Conservation (phyloP, 2,113 vertebrate species). For the Riparia riparia region DNA sequence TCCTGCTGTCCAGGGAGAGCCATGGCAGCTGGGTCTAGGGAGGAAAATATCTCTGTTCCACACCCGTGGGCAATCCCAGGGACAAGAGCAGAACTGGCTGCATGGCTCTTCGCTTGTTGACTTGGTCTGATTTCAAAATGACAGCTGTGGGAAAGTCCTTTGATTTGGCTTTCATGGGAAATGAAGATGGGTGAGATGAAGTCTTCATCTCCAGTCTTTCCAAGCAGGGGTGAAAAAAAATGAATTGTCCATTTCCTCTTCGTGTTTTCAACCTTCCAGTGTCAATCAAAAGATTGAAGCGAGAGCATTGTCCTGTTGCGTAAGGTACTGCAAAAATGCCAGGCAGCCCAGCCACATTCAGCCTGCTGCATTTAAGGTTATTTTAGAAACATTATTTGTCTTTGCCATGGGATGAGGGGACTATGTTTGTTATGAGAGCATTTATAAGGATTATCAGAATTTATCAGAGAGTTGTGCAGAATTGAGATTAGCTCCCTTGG, state of each 20-base stretch:
- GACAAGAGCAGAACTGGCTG: background rate
- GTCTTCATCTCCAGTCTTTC: background rate
- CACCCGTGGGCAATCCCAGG: background rate
- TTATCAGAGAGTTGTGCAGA: background rate
- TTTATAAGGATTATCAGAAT: background rate
- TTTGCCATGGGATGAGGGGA: background rate
- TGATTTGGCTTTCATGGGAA: background rate
- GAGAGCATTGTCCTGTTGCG: background rate
- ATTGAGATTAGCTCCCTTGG: background rate
- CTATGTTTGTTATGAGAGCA: background rate
- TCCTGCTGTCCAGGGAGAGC: background rate
- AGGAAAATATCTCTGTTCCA: background rate
- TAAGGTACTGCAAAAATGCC: background rate
- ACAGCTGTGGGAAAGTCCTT: background rate
- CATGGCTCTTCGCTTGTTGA: rapidly evolving
- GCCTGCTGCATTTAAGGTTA: background rate
- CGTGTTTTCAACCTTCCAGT: background rate
- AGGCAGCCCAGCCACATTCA: background rate
- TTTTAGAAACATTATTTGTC: background rate
- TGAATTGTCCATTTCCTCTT: background rate
- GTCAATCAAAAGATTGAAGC: background rate
- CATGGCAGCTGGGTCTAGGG: background rate
- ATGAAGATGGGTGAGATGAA: background rate
- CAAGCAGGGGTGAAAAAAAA: background rate
- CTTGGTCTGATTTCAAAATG: background rate